These are phyloP conservation scores for Chaetodon trifascialis DNA, from an alignment of 2,113 vertebrate species.

Conservation along the genomic window DNA sequence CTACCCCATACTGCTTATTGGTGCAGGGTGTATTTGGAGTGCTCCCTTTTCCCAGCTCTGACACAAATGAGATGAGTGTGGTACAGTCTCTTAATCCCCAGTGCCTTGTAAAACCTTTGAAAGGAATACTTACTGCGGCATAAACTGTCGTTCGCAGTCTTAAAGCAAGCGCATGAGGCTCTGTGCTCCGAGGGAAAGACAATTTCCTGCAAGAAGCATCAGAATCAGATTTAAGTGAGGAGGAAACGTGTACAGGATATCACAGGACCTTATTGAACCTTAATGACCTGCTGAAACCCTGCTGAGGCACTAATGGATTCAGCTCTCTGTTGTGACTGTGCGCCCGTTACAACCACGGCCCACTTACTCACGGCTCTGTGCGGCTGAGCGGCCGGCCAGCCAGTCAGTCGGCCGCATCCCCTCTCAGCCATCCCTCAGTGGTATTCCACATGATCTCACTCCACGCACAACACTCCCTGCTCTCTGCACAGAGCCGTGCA, in stretches of 20 bases:
- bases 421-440: conserved; percentile 47
- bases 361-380: conserved; percentile 57
- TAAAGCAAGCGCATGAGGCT: conserved; percentile 58
- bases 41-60: conserved; percentile 67
- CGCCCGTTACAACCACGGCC: conserved; percentile 45
- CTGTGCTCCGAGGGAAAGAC: conserved; percentile 52
- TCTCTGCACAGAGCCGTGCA: neutral
- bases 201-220: conserved; percentile 42
- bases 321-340: conserved; percentile 54
- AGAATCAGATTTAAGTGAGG: conserved; percentile 54
- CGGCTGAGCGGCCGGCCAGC: conserved; percentile 28
- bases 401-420: conserved; percentile 31
- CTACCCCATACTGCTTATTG: conserved; percentile 49
- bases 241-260: conserved; percentile 60
- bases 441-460: conserved; percentile 41
- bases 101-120: conserved; percentile 79
- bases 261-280: conserved; percentile 59
- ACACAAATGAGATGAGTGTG: conserved; percentile 78
- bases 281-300: conserved; percentile 65
- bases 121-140: conserved; percentile 77
- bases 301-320: conserved; percentile 67
- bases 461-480: neutral
- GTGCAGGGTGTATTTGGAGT: conserved; percentile 73
- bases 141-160: conserved; percentile 75
- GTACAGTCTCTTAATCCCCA: conserved; percentile 75